These are phyloP conservation scores for Pionites leucogaster DNA, from an alignment of 2,113 vertebrate species.

Conservation along the genomic window DNA sequence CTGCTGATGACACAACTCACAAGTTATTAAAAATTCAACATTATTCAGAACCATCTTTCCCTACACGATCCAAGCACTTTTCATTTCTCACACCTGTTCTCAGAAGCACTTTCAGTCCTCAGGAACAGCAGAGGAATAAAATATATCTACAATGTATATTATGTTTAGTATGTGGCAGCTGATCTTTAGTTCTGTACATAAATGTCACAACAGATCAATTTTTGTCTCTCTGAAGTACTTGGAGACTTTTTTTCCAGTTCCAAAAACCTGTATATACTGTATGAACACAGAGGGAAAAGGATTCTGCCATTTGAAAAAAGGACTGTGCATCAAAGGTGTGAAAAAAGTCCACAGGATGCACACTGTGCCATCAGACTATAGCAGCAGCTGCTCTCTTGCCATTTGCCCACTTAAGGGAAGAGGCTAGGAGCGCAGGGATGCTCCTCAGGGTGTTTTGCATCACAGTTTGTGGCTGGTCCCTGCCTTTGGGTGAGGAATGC, in stretches of 20 bases:
- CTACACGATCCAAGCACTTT: not conserved
- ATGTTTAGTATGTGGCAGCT: not conserved
- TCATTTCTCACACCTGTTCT: slow-evolving; percentile 40
- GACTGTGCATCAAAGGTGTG: not conserved
- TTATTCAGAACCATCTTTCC: slow-evolving; percentile 38
- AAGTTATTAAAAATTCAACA: slow-evolving; percentile 58
- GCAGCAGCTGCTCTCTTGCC: not conserved
- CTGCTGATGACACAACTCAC: slow-evolving; percentile 25
- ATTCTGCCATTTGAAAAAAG: not conserved
- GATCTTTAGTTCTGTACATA: slow-evolving; percentile 24
- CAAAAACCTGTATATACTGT: not conserved
- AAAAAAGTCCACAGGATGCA: not conserved
- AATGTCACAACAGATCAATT: slow-evolving; percentile 43
- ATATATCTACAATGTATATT: not conserved
- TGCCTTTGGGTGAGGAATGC: not conserved
- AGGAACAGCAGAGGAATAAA: not conserved
- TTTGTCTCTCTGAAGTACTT: slow-evolving; percentile 9
- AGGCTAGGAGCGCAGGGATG: rapidly evolving
- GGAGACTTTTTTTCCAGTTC: not conserved
- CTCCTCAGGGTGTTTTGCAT: not conserved
- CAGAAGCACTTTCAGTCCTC: slow-evolving; percentile 33
- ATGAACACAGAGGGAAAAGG: not conserved
- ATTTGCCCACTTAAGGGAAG: not conserved
- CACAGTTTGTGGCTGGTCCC: not conserved
- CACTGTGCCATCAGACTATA: not conserved